Base-by-base conservation (phyloP, 2,797 vertebrate genomes). In the Gymnoscopelus braueri region DNA sequence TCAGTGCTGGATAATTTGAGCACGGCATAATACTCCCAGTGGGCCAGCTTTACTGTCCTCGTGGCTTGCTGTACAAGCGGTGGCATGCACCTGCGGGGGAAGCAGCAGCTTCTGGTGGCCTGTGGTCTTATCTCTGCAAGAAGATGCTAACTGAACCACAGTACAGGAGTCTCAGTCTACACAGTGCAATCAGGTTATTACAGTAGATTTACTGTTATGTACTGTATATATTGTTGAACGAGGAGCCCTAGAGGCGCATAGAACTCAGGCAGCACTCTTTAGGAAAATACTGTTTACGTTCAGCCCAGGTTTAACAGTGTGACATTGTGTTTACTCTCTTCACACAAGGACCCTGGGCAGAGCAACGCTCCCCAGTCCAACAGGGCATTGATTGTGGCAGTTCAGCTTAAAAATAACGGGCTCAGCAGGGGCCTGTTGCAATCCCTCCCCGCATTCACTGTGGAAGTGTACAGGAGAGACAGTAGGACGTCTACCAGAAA, bases 391-490 rank as follows among this genome's bases (percentile, higher is more conserved):
- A 88, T 84, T 84, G 77, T 71, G 67, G 63, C 50, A 39, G 50
- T 67, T 84, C 13, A 2, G 72, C 75, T 80, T 86, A 87, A 91
- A 44, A 89, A 90, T 85, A 90, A 85, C 80, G 86, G 59, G 29
- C 71, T 68, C 80, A 81, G 80, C 79, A 64, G 78, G 72, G 71
- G 48, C 59, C 73, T 89, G 77, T 35, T 35, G 32, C 32, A 93
- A 90, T 88, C 72, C 72, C 65, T 11, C 3, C 85, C 68, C 55
- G 62, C 68, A 71, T 83, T 69, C 73, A 44, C 74, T 26, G 51
- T 12, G 13, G 59, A 88, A 81, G 79, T 87, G 88, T 80, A 82
- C 84, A 80, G 87, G 83, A 91, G 39, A 87, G 84, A 89, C 82
- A 80, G 80, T 65, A 74, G 86, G 85, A 85, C 51, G 71, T 87